A percentile compares a stretch with the other conserved stretches of the same genome.
phyloP scores from a whole-genome alignment of 2,888 invertebrate genomes.

The Branchinecta sandiegonensis region DNA sequence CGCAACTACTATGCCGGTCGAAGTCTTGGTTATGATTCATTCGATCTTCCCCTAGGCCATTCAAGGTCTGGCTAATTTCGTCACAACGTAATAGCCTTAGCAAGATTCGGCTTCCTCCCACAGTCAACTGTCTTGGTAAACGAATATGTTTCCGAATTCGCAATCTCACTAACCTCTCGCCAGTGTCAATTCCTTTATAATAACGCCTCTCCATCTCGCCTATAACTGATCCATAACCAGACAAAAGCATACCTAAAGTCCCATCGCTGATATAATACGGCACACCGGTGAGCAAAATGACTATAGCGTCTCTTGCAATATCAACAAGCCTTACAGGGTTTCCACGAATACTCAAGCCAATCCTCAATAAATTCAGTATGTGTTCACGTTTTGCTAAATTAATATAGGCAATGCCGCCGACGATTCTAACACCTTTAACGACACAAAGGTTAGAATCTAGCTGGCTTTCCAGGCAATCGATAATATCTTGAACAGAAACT shows the following conservation, averaged over 20 bases:
- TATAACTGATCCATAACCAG: conserved; percentile 33
- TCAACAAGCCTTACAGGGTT: conserved; percentile 31
- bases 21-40: not conserved
- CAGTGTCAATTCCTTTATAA: conserved; percentile 36
- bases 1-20: not conserved
- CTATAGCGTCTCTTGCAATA: conserved; percentile 31
- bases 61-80: conserved; percentile 25
- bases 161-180: conserved; percentile 33
- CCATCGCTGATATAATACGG: conserved; percentile 33
- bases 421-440: conserved; percentile 32
- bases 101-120: conserved; percentile 32
- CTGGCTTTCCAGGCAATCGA: conserved; percentile 33
- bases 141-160: conserved; percentile 23
- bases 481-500: conserved; percentile 33
- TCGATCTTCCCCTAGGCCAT: conserved; percentile 14
- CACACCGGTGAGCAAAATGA: conserved; percentile 33
- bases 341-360: conserved; percentile 30
- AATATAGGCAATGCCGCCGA: conserved; percentile 32
- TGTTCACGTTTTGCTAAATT: conserved; percentile 31
- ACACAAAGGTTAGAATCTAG: conserved; percentile 31
- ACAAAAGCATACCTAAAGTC: conserved; percentile 30
- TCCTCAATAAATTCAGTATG: conserved; percentile 30
- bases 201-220: conserved; percentile 33
- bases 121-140: conserved; percentile 30
- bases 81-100: conserved; percentile 30